Evolutionary conservation across 1,140 invertebrate genomes (phyloP).

Genomic region (Heliconius congener): DNA sequence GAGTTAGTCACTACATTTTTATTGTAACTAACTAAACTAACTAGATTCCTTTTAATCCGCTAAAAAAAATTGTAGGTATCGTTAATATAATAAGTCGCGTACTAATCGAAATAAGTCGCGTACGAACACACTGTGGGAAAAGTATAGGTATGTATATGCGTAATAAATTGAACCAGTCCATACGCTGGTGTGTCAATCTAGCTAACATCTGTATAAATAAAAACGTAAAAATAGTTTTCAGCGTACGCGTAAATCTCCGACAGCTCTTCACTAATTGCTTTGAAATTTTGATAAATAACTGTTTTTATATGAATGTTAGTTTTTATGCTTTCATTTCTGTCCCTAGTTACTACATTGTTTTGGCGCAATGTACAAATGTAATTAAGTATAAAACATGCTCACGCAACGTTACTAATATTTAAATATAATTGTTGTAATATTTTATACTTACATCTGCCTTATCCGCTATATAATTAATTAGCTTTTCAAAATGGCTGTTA

Average conservation of each 20-base stretch:
- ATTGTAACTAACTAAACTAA: not conserved
- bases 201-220: constrained; percentile 10
- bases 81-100: not conserved
- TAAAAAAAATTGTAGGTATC: not conserved
- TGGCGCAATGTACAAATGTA: not conserved
- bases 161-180: not conserved
- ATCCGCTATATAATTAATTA: not conserved
- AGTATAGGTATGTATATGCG: not conserved
- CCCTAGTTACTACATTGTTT: not conserved
- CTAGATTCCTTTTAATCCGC: not conserved
- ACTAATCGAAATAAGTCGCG: not conserved
- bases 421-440: not conserved
- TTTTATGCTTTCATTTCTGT: not conserved
- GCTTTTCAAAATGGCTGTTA: not conserved
- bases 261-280: constrained; percentile 10
- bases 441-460: not conserved
- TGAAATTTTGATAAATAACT: constrained; percentile 14
- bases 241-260: constrained; percentile 1
- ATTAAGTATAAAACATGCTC: not conserved
- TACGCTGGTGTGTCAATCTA: not conserved
- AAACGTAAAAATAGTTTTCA: not conserved
- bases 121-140: not conserved
- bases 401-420: not conserved
- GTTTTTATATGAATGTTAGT: constrained; percentile 4
- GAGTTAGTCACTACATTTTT: not conserved